These are phyloP conservation scores for Acrobasis consociella DNA, from an alignment of 2,888 invertebrate genomes.

Conservation along the genomic window DNA sequence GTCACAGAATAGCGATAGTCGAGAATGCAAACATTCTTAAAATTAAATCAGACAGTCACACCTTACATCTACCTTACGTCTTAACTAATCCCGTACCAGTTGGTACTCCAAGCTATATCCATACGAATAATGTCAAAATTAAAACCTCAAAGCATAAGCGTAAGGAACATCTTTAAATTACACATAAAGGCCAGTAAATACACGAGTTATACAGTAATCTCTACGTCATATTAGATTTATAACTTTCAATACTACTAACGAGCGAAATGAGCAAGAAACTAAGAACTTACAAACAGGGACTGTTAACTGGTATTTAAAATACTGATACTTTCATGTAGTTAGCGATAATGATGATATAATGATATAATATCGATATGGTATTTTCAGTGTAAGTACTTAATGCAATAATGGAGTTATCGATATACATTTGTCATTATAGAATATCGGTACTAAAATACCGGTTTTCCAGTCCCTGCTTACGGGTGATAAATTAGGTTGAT, in stretches of 20 bases:
- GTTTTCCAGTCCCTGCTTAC: too few species aligned
- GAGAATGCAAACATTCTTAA: constrained; percentile 52
- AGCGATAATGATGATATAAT: too few species aligned
- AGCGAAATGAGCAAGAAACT: constrained; percentile 72
- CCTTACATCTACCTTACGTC: constrained; percentile 57
- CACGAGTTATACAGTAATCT: constrained; percentile 67
- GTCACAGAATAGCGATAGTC: constrained; percentile 51
- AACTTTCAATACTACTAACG: constrained; percentile 65
- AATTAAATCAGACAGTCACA: constrained; percentile 66
- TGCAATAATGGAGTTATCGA: too few species aligned
- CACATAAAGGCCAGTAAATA: constrained; percentile 75
- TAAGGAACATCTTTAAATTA: constrained; percentile 64
- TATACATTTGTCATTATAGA: too few species aligned
- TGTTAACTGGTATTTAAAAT: too few species aligned
- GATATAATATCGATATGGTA: too few species aligned
- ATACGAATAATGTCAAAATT: constrained; percentile 47
- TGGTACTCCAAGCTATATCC: constrained; percentile 55
- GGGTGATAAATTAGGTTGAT: constrained; percentile 39
- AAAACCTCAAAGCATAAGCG: constrained; percentile 52
- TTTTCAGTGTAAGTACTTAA: too few species aligned
- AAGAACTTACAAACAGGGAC: constrained; percentile 38
- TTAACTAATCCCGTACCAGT: constrained; percentile 63
- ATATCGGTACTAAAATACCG: too few species aligned
- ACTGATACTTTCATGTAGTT: too few species aligned
- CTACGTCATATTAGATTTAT: constrained; percentile 73